Conservation (phyloP, 2,888 invertebrate species). For the Luperina nickerlii region DNA sequence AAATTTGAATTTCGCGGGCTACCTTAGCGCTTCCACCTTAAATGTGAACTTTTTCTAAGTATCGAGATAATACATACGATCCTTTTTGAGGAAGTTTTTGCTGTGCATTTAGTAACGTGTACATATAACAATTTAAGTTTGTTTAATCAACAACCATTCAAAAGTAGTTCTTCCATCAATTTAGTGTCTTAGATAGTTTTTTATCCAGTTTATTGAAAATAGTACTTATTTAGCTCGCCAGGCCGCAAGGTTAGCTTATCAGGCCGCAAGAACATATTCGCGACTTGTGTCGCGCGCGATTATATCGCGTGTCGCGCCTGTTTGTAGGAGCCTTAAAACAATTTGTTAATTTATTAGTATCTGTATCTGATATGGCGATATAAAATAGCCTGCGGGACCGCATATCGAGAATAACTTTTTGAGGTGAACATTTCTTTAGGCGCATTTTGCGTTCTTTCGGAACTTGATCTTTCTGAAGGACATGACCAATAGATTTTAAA, state of each 20-base stretch:
- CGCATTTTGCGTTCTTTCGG: background rate
- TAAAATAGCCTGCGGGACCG: background rate
- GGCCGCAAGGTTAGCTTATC: background rate
- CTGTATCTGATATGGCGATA: too few relatives aligned
- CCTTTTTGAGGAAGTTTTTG: background rate
- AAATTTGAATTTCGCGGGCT: too few relatives aligned
- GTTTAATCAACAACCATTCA: background rate
- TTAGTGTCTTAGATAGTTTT: background rate
- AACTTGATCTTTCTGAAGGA: background rate
- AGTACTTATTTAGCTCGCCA: background rate
- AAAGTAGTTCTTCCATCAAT: slow-evolving; percentile 9
- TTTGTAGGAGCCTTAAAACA: too few relatives aligned
- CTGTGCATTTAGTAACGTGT: background rate
- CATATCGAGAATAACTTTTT: background rate
- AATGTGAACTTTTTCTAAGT: background rate
- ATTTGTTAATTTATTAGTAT: too few relatives aligned
- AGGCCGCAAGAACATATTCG: background rate
- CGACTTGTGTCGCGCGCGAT: too few relatives aligned
- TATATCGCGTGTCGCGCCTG: too few relatives aligned
- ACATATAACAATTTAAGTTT: background rate
- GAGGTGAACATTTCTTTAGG: background rate
- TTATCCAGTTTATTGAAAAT: background rate
- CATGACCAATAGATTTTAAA: background rate
- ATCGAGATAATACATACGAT: too few relatives aligned
- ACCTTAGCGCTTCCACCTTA: too few relatives aligned